These are phyloP conservation scores for Clitarchus hookeri DNA, from an alignment of 2,888 invertebrate species.

Conservation along the genomic window DNA sequence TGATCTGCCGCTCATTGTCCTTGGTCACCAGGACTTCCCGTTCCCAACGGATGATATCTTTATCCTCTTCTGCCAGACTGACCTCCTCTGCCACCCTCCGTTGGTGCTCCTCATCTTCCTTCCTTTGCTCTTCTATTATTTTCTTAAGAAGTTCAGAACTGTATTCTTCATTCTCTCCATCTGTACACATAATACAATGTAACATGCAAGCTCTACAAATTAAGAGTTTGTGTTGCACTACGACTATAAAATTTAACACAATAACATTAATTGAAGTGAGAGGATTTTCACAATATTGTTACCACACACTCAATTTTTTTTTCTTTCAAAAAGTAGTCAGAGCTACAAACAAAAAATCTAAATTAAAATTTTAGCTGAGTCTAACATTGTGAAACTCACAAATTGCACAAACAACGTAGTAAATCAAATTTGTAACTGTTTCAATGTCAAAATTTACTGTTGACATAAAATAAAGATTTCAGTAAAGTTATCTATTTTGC, in stretches of 20 bases:
- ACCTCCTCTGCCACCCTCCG: conserved; percentile 23
- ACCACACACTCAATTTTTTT: too few relatives aligned
- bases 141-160: conserved; percentile 25
- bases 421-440: too few relatives aligned
- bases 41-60: conserved; percentile 57
- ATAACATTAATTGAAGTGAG: too few relatives aligned
- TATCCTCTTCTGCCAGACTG: conserved; percentile 44
- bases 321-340: too few relatives aligned
- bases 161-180: conserved; percentile 15
- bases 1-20: conserved; percentile 54
- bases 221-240: too few relatives aligned
- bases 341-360: neutral
- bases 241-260: too few relatives aligned
- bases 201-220: neutral
- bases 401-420: too few relatives aligned
- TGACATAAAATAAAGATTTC: too few relatives aligned
- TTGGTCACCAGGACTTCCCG: conserved; percentile 53
- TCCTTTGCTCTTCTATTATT: conserved; percentile 19
- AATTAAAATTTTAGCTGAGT: neutral
- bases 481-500: too few relatives aligned
- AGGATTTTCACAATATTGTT: too few relatives aligned
- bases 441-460: too few relatives aligned
- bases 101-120: conserved; percentile 3
- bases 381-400: too few relatives aligned
- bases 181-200: neutral